These are phyloP conservation scores for Apis dorsata DNA, from an alignment of 1,140 invertebrate genomes.

Conservation along the genomic window DNA sequence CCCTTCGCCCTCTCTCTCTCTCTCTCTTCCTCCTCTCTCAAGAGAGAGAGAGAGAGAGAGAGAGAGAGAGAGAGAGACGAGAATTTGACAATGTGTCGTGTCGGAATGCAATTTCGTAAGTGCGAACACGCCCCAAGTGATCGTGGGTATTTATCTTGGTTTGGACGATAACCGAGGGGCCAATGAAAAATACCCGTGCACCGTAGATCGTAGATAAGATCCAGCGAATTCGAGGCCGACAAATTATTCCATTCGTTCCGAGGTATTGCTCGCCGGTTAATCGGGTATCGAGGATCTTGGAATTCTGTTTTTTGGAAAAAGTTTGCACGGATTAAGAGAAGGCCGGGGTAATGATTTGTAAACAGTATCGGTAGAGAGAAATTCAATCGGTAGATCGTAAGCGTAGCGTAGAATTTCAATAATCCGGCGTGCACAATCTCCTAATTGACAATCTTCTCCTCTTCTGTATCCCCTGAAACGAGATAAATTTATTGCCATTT, in stretches of 20 bases:
- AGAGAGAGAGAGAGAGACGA: background rate
- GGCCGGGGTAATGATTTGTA: no score
- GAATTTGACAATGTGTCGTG: slow-evolving; percentile 47
- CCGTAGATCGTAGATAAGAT: slow-evolving; percentile 21
- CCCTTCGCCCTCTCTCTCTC: background rate
- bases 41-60: no score
- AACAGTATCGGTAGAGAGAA: no score
- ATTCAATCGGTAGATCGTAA: no score
- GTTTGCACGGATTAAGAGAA: background rate
- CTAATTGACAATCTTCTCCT: no score
- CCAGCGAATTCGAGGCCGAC: background rate
- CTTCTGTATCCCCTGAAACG: no score
- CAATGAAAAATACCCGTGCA: slow-evolving; percentile 5
- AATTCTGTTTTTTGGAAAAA: background rate
- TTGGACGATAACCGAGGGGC: background rate
- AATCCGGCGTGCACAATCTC: no score
- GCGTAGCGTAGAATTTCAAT: no score
- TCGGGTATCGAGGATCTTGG: background rate
- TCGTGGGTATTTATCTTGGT: slow-evolving; percentile 32
- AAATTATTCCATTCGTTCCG: slow-evolving; percentile 22
- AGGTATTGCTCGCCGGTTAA: background rate
- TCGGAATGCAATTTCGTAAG: slow-evolving; percentile 50
- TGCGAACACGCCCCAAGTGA: slow-evolving; percentile 51
- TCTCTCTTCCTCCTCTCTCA: no score
- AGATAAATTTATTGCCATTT: no score